Evolutionary conservation across 35 echinoderm and acorn worm genomes (phyloP).

Genomic region (Ophioderma brevispina): DNA sequence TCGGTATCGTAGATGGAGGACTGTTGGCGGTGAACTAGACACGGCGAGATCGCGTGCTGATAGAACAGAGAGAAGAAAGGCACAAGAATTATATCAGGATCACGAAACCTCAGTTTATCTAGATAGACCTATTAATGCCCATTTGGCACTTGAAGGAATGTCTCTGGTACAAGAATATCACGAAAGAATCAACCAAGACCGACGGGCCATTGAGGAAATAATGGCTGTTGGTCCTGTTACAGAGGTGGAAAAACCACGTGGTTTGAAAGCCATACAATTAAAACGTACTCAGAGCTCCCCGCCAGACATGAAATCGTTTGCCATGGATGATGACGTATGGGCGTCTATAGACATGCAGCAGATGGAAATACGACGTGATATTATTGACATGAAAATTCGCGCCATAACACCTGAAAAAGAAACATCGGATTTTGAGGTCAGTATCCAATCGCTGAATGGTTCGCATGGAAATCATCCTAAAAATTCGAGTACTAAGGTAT

Average conservation of each 20-base stretch:
- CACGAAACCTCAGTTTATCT: constrained; percentile 34
- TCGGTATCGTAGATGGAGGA: constrained; percentile 23
- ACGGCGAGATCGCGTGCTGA: constrained; percentile 16
- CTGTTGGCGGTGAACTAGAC: constrained; percentile 15
- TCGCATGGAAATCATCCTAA: background rate
- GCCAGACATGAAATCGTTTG: background rate
- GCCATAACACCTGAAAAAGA: background rate
- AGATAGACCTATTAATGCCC: constrained; percentile 36
- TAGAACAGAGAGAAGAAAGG: constrained; percentile 38
- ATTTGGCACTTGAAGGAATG: constrained; percentile 10
- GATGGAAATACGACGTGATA: constrained; percentile 46
- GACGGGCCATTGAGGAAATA: constrained; percentile 49
- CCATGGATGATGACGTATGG: constrained; percentile 59
- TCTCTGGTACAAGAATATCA: constrained; percentile 12
- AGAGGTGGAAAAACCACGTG: background rate
- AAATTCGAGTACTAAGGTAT: background rate
- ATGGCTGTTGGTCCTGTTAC: constrained; percentile 43
- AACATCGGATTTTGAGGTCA: background rate
- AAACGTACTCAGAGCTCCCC: background rate
- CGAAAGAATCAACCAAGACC: constrained; percentile 44
- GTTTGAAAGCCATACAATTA: constrained; percentile 3
- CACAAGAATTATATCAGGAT: constrained; percentile 42
- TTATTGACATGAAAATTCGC: constrained; percentile 64
- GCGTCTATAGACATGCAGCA: constrained; percentile 69
- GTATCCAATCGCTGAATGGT: background rate